These are phyloP conservation scores for Callinectes sapidus DNA, from an alignment of 2,888 invertebrate genomes.

Conservation along the genomic window DNA sequence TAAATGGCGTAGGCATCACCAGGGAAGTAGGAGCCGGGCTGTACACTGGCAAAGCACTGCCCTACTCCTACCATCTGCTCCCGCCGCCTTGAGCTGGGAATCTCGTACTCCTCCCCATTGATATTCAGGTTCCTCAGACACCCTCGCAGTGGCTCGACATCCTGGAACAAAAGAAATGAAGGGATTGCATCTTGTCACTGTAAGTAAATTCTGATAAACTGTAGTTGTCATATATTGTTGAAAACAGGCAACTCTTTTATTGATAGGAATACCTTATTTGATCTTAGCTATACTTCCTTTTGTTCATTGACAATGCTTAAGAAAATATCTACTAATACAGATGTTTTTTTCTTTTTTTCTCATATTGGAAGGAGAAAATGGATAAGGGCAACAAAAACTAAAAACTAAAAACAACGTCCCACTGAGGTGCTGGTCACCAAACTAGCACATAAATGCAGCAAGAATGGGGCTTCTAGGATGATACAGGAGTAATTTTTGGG, in stretches of 20 bases:
- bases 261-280: not conserved
- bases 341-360: too few relatives aligned
- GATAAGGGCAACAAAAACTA: too few relatives aligned
- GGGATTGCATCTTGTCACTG: not conserved
- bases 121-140: conserved; percentile 70
- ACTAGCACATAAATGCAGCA: too few relatives aligned
- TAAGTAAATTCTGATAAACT: not conserved
- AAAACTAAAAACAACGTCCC: too few relatives aligned
- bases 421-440: too few relatives aligned
- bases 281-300: not conserved
- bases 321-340: not conserved
- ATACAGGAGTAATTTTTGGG: too few relatives aligned
- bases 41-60: conserved; percentile 91
- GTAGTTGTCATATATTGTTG: not conserved
- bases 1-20: conserved; percentile 92
- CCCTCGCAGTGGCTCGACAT: conserved; percentile 66
- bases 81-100: conserved; percentile 62
- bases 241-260: not conserved
- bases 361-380: too few relatives aligned
- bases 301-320: not conserved
- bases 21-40: conserved; percentile 90
- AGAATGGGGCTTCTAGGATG: too few relatives aligned
- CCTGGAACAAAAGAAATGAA: conserved; percentile 40
- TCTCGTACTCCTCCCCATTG: conserved; percentile 69
- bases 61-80: conserved; percentile 79